A percentile compares a stretch with the other conserved stretches of the same genome.
Conservation (phyloP, 2,888 invertebrate species). For the Dryobota labecula region DNA sequence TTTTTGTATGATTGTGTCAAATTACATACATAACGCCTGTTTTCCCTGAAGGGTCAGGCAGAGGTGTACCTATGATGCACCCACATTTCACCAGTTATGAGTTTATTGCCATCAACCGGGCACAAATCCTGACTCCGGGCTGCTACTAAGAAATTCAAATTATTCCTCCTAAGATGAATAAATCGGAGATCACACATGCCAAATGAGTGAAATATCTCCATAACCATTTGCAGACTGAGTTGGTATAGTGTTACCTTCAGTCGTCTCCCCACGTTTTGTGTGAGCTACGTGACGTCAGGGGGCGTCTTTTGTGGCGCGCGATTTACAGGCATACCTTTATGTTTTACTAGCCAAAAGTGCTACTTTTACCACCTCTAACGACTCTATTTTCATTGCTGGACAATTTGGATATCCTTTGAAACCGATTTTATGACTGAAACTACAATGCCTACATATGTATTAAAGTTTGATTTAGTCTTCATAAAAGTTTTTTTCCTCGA, state of each 20-base stretch:
- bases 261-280: slow-evolving; percentile 38
- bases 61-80: too few relatives aligned
- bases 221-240: slow-evolving; percentile 9
- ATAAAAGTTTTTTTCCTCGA: neutral
- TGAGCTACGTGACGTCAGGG: slow-evolving; percentile 47
- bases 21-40: too few relatives aligned
- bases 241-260: slow-evolving; percentile 31
- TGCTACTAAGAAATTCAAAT: too few relatives aligned
- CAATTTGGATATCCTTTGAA: slow-evolving; percentile 1
- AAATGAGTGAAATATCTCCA: slow-evolving; percentile 21
- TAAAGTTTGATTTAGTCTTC: neutral
- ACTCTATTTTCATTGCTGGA: slow-evolving; percentile 30
- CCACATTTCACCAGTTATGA: too few relatives aligned
- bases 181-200: slow-evolving; percentile 1
- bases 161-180: too few relatives aligned
- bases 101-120: too few relatives aligned
- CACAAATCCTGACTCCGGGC: too few relatives aligned
- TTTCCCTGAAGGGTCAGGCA: too few relatives aligned
- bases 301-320: slow-evolving; percentile 35
- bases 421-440: too few relatives aligned
- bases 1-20: neutral
- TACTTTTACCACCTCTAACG: slow-evolving; percentile 17
- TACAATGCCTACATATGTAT: neutral
- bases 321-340: slow-evolving; percentile 48
- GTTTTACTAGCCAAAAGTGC: slow-evolving; percentile 43